Percentiles rank a stretch among this genome's conserved stretches.
Conservation (phyloP, 2,113 vertebrate genomes). For the Colius striatus region DNA sequence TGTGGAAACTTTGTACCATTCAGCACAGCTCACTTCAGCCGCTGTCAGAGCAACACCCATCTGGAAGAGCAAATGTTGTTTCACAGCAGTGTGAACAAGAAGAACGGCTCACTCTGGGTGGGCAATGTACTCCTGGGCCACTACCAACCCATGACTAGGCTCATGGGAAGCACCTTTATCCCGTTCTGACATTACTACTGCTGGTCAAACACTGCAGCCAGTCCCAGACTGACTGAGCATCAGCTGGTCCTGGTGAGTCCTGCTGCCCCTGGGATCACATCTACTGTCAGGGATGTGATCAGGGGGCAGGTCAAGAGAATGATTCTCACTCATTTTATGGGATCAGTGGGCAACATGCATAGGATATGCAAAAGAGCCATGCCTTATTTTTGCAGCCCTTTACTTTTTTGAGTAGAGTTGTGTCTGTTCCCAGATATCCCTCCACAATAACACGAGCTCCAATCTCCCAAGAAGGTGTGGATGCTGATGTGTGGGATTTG, state of each 20-base stretch:
- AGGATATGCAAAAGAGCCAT: background rate
- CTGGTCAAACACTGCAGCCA: background rate
- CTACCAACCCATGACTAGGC: background rate
- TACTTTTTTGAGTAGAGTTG: background rate
- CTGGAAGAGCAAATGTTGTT: background rate
- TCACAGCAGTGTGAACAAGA: background rate
- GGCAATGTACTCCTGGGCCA: fast-evolving
- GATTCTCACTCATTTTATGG: fast-evolving
- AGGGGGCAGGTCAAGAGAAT: background rate
- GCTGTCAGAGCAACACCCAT: background rate
- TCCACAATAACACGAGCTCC: background rate
- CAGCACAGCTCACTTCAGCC: background rate
- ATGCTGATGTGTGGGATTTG: background rate
- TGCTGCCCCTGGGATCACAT: background rate
- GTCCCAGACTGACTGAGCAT: background rate
- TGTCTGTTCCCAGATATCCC: background rate
- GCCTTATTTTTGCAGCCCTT: background rate
- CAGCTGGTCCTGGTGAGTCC: fast-evolving
- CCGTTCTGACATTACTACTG: no score
- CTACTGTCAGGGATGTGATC: no score
- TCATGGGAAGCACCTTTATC: fast-evolving
- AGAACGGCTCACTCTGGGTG: background rate
- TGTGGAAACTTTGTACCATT: background rate
- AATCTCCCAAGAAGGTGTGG: background rate
- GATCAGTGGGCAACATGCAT: fast-evolving